phyloP scores from a whole-genome alignment of 2,888 invertebrate species.

The Ethmia dodecea region DNA sequence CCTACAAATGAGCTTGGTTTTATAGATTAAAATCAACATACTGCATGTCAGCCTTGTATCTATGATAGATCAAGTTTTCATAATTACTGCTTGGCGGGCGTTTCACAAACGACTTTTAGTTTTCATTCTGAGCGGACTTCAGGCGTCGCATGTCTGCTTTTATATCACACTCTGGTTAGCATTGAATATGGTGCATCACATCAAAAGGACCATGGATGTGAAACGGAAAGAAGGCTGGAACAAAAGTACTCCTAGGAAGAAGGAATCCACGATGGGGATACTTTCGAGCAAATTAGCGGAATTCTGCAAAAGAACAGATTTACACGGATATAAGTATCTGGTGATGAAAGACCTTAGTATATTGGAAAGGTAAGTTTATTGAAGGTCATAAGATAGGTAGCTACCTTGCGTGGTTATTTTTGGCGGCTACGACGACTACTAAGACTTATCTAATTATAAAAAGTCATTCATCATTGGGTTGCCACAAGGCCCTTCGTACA shows the following conservation, averaged over 20 bases:
- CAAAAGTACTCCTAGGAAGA: background rate
- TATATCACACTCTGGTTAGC: background rate
- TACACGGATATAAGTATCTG: slow-evolving; percentile 85
- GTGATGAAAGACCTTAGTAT: slow-evolving; percentile 75
- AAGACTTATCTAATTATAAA: too few relatives aligned
- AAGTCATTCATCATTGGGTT: too few relatives aligned
- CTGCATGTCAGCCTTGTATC: slow-evolving; percentile 2
- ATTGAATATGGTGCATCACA: slow-evolving; percentile 1
- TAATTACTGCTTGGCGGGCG: slow-evolving; percentile 40
- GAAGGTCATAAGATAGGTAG: too few relatives aligned
- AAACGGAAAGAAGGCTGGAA: slow-evolving; percentile 18
- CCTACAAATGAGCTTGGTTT: too few relatives aligned
- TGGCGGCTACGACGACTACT: too few relatives aligned
- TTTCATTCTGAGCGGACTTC: slow-evolving; percentile 21
- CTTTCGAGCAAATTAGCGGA: slow-evolving; percentile 51
- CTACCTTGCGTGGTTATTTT: too few relatives aligned
- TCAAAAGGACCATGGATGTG: background rate
- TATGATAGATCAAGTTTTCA: slow-evolving; percentile 31
- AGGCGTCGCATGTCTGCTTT: background rate
- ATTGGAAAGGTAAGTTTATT: slow-evolving; percentile 75
- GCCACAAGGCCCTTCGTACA: too few relatives aligned
- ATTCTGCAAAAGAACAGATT: slow-evolving; percentile 82
- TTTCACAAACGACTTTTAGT: slow-evolving; percentile 28
- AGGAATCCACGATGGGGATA: slow-evolving; percentile 16
- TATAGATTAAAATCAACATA: too few relatives aligned